Percentiles rank a stretch among this genome's conserved stretches.
phyloP scores from a whole-genome alignment of 2,113 vertebrate genomes.

The Colistium nudipinnis region DNA sequence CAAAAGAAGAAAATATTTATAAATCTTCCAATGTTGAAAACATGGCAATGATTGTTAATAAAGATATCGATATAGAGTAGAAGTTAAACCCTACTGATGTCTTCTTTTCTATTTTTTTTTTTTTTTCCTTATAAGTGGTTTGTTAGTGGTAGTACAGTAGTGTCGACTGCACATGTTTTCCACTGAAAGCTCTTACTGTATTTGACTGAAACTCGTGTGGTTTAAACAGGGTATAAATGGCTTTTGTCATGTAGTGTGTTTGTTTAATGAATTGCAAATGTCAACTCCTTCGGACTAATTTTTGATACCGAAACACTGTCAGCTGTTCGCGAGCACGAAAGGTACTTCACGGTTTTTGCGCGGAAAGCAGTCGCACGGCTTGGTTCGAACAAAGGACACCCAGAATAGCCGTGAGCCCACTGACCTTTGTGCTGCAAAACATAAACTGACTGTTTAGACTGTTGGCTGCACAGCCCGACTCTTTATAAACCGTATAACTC shows the following conservation, averaged over 20 bases:
- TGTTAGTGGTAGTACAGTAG: conserved; percentile 61
- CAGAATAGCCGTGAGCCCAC: conserved; percentile 83
- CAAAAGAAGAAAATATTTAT: conserved; percentile 84
- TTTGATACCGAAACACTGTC: conserved; percentile 85
- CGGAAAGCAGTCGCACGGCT: conserved; percentile 60
- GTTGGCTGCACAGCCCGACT: conserved; percentile 85
- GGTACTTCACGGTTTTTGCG: conserved; percentile 83
- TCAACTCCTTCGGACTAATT: conserved; percentile 89
- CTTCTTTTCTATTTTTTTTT: conserved; percentile 62
- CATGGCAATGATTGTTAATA: conserved; percentile 85
- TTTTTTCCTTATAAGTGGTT: conserved; percentile 52
- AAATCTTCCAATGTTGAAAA: conserved; percentile 82
- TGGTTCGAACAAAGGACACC: conserved; percentile 92
- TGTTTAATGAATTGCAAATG: conserved; percentile 89
- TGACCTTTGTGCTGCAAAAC: conserved; percentile 80
- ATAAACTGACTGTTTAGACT: conserved; percentile 76
- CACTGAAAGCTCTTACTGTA: conserved; percentile 83
- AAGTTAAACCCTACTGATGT: conserved; percentile 74
- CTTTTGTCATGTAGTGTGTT: conserved; percentile 85
- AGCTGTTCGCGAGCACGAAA: conserved; percentile 78
- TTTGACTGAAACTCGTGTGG: conserved; percentile 76
- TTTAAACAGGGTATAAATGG: conserved; percentile 96
- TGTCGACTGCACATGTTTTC: conserved; percentile 72
- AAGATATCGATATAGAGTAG: conserved; percentile 82
- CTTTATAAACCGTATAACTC: conserved; percentile 82